Conservation (phyloP, 2,888 invertebrate species). For the Eilema sororculum region DNA sequence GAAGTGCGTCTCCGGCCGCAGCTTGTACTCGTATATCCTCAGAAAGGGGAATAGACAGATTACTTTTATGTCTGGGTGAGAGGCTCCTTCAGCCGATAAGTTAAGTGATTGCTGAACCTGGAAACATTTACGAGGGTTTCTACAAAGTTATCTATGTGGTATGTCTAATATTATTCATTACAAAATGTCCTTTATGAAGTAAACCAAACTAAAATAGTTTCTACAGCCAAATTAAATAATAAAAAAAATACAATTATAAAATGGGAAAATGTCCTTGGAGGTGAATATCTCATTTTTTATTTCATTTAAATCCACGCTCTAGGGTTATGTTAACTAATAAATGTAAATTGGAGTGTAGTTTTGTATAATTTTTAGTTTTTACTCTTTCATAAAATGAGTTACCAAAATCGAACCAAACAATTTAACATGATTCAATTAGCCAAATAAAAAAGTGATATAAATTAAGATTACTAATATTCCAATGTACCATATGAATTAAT, state of each 20-base stretch:
- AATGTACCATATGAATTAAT: not conserved
- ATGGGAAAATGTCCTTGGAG: no score
- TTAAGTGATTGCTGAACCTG: slow-evolving; percentile 7
- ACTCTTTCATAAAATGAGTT: not conserved
- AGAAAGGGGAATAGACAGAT: slow-evolving; percentile 34
- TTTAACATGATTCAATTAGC: not conserved
- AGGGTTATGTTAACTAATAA: no score
- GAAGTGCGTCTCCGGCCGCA: slow-evolving; percentile 50
- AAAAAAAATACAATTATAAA: no score
- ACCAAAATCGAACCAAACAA: not conserved
- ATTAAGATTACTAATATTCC: not conserved
- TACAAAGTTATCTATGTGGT: not conserved
- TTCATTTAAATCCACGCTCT: no score
- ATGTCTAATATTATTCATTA: not conserved
- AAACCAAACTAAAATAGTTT: no score
- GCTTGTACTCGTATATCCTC: slow-evolving; percentile 17
- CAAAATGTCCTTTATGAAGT: not conserved
- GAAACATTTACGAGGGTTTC: not conserved
- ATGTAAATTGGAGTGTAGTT: no score
- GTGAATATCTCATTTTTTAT: no score
- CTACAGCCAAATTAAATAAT: no score
- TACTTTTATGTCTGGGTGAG: slow-evolving; percentile 20
- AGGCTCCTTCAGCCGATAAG: slow-evolving; percentile 17
- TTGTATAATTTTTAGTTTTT: no score
- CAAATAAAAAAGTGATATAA: not conserved